Percentiles rank a stretch among this genome's conserved stretches.
Conservation (phyloP, 2,888 invertebrate species). For the Lysandra coridon region DNA sequence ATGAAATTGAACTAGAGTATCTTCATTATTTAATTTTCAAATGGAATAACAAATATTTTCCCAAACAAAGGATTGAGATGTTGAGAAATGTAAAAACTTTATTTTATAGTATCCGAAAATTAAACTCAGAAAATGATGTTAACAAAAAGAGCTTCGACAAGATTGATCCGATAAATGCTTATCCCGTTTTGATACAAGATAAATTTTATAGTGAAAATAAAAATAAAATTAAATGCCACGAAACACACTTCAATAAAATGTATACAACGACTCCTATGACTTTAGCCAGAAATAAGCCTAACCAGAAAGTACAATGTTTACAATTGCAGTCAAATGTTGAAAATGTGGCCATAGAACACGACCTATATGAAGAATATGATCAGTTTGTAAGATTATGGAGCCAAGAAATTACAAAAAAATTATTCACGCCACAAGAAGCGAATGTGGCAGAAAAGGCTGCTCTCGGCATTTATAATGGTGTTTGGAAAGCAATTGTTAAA, state of each 20-base stretch:
- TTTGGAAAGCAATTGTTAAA: conserved; percentile 57
- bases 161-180: not conserved
- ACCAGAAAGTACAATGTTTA: not conserved
- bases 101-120: conserved; percentile 53
- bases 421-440: conserved; percentile 43
- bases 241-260: not conserved
- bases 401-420: conserved; percentile 51
- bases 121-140: conserved; percentile 25
- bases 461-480: conserved; percentile 53
- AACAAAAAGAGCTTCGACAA: conserved; percentile 2
- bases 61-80: conserved; percentile 50
- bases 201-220: not conserved
- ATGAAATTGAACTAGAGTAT: conserved; percentile 56
- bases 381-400: conserved; percentile 55
- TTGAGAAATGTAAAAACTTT: conserved; percentile 52
- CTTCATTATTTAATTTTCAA: conserved; percentile 67
- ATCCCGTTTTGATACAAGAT: not conserved
- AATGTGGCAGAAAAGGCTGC: conserved; percentile 49
- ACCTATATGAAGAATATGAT: conserved; percentile 50
- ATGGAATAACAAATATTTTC: conserved; percentile 60
- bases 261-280: not conserved
- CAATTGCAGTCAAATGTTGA: not conserved
- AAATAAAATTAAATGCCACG: not conserved
- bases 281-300: not conserved
- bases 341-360: not conserved